Percentiles rank a stretch among this genome's conserved stretches.
Evolutionary conservation across 2,888 invertebrate species (phyloP).

Genomic region (Eupithecia subumbrata): DNA sequence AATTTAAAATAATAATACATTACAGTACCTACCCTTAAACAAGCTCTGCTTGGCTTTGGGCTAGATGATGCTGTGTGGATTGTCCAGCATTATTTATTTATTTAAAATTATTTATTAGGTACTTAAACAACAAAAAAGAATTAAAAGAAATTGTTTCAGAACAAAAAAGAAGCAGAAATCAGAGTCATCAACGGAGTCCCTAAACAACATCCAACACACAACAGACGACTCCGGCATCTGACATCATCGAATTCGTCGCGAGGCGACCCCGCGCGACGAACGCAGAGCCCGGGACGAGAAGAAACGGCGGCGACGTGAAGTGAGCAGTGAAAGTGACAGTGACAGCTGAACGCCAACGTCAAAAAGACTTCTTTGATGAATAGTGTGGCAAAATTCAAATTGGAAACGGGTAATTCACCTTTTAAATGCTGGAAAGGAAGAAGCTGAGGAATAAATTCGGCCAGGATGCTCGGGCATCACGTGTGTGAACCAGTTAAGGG

Average conservation of each 20-base stretch:
- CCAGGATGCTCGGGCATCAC: neutral
- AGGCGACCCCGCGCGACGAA: conserved; percentile 47
- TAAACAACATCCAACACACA: conserved; percentile 77
- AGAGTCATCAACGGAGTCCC: conserved; percentile 72
- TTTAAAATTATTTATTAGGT: no score
- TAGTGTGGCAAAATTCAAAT: neutral
- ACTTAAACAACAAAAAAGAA: neutral
- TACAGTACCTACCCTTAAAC: no score
- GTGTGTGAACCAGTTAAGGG: neutral
- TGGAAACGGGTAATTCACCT: neutral
- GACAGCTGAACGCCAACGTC: conserved; percentile 67
- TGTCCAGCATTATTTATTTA: no score
- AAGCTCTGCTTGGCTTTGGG: no score
- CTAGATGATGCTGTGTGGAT: no score
- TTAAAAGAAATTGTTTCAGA: neutral
- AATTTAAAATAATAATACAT: no score
- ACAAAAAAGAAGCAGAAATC: conserved; percentile 73
- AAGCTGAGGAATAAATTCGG: neutral
- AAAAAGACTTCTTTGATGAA: conserved; percentile 7
- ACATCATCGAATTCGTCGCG: conserved; percentile 77
- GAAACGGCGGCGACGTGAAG: conserved; percentile 53
- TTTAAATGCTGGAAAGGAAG: neutral
- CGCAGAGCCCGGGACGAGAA: conserved; percentile 63
- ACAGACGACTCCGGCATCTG: conserved; percentile 81
- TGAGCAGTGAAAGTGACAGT: conserved; percentile 67